Conservation (phyloP, 2,797 vertebrate species). For the Danio tinwini region DNA sequence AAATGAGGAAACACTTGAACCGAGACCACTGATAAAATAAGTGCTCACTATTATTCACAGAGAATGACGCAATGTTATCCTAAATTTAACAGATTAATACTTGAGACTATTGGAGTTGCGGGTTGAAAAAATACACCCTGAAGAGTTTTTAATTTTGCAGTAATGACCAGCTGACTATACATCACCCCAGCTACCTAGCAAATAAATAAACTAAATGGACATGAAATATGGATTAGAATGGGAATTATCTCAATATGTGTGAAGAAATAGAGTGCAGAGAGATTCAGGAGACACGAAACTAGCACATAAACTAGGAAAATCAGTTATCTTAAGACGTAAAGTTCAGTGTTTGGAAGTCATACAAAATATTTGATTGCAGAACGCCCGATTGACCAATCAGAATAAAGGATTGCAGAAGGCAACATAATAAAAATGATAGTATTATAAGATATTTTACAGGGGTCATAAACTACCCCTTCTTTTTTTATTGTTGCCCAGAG, state of each 20-base stretch:
- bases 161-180: conserved; percentile 2
- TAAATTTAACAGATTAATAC: conserved; percentile 13
- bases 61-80: conserved; percentile 32
- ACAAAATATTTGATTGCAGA: not conserved
- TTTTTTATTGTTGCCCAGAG: too few relatives aligned
- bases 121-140: conserved; percentile 15
- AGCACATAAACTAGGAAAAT: not conserved
- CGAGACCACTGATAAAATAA: not conserved
- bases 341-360: conserved; percentile 9
- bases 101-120: conserved; percentile 14
- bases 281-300: not conserved
- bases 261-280: conserved; percentile 3
- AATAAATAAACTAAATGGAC: conserved; percentile 23
- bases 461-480: too few relatives aligned
- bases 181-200: conserved; percentile 5
- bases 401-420: too few relatives aligned
- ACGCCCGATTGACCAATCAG: too few relatives aligned
- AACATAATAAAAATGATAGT: too few relatives aligned
- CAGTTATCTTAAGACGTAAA: not conserved
- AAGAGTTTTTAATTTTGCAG: conserved; percentile 7
- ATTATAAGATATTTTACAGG: too few relatives aligned
- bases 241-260: conserved; percentile 3
- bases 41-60: conserved; percentile 3
- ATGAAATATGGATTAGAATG: conserved; percentile 14
- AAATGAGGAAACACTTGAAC: conserved; percentile 13